phyloP scores from a whole-genome alignment of 2,888 invertebrate species.

The Xestoiulus laeticollis region DNA sequence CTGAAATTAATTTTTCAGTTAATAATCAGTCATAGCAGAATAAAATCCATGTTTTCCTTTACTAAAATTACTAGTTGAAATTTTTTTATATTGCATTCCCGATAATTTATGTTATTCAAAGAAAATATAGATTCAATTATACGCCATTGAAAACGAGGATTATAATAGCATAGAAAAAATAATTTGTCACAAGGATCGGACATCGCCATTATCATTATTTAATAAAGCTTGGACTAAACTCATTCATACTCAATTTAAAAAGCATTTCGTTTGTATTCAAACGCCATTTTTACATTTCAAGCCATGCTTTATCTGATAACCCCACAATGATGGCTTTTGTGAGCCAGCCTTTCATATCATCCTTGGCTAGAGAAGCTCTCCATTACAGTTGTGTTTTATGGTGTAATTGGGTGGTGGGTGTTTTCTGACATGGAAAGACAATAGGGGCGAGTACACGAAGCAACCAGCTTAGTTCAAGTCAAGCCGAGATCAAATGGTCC shows the following conservation, averaged over 20 bases:
- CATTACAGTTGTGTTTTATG: slow-evolving; percentile 4
- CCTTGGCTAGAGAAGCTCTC: background rate
- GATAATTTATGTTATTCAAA: too few species aligned
- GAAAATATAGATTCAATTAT: too few species aligned
- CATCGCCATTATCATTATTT: background rate
- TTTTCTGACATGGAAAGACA: slow-evolving; percentile 11
- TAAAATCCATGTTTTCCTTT: too few species aligned
- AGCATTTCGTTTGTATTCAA: background rate
- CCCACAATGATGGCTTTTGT: background rate
- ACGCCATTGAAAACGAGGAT: too few species aligned
- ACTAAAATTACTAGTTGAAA: too few species aligned
- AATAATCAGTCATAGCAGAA: too few species aligned
- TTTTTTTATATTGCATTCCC: too few species aligned
- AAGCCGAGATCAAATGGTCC: slow-evolving; percentile 20
- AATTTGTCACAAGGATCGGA: background rate
- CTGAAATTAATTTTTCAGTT: too few species aligned
- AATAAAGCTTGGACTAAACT: background rate
- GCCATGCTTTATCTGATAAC: background rate
- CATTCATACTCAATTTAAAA: background rate
- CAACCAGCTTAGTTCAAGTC: background rate
- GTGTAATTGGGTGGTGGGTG: slow-evolving; percentile 18
- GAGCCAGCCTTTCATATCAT: background rate
- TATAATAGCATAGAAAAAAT: too few species aligned
- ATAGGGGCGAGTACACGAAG: slow-evolving; percentile 1
- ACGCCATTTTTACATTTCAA: background rate